A percentile compares a stretch with the other conserved stretches of the same genome.
Evolutionary conservation across 2,113 vertebrate species (phyloP).

Genomic region (Ammospiza caudacuta): DNA sequence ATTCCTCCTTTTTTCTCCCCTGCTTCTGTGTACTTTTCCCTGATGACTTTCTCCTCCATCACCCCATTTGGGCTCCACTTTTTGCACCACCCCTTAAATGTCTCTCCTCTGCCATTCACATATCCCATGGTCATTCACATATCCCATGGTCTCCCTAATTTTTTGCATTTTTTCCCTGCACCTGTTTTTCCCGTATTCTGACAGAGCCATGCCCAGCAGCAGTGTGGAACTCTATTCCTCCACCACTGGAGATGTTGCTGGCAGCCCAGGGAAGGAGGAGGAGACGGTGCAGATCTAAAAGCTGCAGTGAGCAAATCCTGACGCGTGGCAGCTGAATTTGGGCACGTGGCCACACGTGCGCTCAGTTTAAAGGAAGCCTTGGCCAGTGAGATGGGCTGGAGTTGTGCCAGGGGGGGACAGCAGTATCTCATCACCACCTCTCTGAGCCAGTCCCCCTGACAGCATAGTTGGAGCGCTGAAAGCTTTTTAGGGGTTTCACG

Average conservation of each 20-base stretch:
- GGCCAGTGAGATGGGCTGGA: neutral
- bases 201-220: neutral
- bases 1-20: accelerated
- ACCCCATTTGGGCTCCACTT: neutral
- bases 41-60: neutral
- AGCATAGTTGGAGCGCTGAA: neutral
- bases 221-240: neutral
- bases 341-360: neutral
- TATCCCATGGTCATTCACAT: neutral
- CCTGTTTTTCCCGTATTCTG: neutral
- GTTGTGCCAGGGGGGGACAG: neutral
- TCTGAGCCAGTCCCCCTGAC: neutral
- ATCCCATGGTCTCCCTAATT: neutral
- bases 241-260: neutral
- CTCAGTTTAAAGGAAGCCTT: slow-evolving; percentile 2
- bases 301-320: neutral
- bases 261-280: neutral
- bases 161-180: neutral
- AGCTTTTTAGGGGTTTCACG: slow-evolving; percentile 42
- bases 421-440: neutral
- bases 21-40: neutral
- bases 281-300: neutral
- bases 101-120: neutral
- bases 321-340: neutral
- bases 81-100: neutral